Percentiles rank a stretch among this genome's conserved stretches.
These are phyloP conservation scores for Rhinichthys klamathensis DNA, from an alignment of 2,113 vertebrate genomes.

Conservation along the genomic window DNA sequence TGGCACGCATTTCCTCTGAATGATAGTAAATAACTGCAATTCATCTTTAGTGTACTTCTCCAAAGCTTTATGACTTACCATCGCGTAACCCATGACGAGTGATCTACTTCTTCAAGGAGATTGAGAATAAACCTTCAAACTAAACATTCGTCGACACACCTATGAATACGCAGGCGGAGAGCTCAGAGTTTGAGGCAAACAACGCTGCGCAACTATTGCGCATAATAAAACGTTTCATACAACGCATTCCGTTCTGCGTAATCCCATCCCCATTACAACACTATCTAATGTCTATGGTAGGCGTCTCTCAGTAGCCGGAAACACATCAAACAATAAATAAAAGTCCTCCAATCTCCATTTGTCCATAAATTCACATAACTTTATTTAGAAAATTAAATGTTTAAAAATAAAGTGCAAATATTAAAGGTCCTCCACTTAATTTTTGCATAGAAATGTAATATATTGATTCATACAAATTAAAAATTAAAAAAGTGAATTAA, in stretches of 20 bases:
- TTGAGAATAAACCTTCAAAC: background rate
- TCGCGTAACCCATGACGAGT: background rate
- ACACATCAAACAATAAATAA: background rate
- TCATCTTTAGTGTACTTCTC: background rate
- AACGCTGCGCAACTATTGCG: background rate
- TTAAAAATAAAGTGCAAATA: background rate
- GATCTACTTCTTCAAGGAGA: background rate
- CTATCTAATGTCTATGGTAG: background rate
- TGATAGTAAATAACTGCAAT: background rate
- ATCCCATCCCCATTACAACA: background rate
- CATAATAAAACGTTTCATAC: background rate
- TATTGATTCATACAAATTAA: no score
- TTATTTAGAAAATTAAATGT: background rate
- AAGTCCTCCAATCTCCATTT: background rate
- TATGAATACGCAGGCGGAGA: background rate
- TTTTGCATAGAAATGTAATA: background rate
- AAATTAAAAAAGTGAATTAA: background rate
- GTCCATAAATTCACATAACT: background rate
- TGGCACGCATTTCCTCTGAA: background rate
- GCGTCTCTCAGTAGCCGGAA: background rate
- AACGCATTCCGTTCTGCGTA: background rate
- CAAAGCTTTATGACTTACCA: conserved; percentile 14
- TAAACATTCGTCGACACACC: conserved; percentile 13
- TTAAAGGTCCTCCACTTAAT: background rate
- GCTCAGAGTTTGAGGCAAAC: background rate